Evolutionary conservation across 92 coral and sea anemone species (phyloP), one percentile per base, ranked within the genome.

Genomic region (Porites evermanni): DNA sequence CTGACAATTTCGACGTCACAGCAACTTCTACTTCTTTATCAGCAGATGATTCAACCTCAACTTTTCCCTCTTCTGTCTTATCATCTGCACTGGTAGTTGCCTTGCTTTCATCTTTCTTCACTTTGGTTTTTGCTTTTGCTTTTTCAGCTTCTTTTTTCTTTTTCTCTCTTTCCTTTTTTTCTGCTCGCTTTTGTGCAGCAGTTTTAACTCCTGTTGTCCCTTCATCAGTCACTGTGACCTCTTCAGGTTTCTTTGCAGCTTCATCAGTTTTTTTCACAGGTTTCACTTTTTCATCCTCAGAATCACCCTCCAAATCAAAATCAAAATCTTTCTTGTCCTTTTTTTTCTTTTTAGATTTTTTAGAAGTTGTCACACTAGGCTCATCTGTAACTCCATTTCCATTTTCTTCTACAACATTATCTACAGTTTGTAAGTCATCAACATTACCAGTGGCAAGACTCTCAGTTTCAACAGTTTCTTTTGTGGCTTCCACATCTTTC

Each of bases 181-280:
- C 99, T 18, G 99, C 99, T 86, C 96, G 86, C 72, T 97, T 97
- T 83, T 97, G 99, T 54, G 99, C 99, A 20, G 99, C 98, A 52
- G 98, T 97, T 89, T 97, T 97, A 2, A 97, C 73, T n/a, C 89
- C 84, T 2, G 70, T 95, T 2, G 74, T 95, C 24, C 85, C 86
- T 23, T 91, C 94, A 38, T 84, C 91, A 7, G 86, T n/a, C 77
- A 13, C 58, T 56, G 52, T 91, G 52, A 79, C 53, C 14, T 29
- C 58, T 84, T 94, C 78, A 58, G 50, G 72, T 53, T 91, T 89
- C 75, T 90, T 79, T 5, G 69, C 71, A 1, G 53, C 56, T 59
- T 19, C 66, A n/a, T 88, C 73, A 23, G 78, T 53, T 26, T 44
- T 82, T 65, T 21, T 77, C 51, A 38, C 80, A 16, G 84, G 71